phyloP scores from a whole-genome alignment of 2,888 invertebrate genomes.

The Zele albiditarsus region DNA sequence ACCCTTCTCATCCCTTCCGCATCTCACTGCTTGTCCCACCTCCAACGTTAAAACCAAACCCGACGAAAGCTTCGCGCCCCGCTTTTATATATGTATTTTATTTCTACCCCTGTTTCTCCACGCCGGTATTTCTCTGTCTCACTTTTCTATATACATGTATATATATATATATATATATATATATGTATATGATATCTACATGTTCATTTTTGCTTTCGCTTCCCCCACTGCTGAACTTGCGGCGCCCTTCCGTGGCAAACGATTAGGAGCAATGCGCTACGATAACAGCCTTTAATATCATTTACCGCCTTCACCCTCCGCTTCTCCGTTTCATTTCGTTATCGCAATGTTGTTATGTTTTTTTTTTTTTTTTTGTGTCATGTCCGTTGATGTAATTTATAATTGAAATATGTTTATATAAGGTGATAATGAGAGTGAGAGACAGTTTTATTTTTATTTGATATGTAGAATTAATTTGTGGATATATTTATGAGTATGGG shows the following conservation, averaged over 20 bases:
- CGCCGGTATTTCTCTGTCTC: constrained; percentile 24
- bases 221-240: constrained; percentile 32
- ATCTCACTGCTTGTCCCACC: constrained; percentile 37
- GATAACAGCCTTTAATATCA: constrained; percentile 71
- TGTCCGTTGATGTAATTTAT: not conserved
- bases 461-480: too few relatives aligned
- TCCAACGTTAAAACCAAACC: constrained; percentile 33
- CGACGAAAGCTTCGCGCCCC: constrained; percentile 33
- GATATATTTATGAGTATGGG: too few relatives aligned
- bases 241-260: constrained; percentile 58
- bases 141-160: not conserved
- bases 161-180: constrained; percentile 6
- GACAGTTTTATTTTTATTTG: too few relatives aligned
- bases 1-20: constrained; percentile 14
- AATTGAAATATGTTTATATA: too few relatives aligned
- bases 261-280: constrained; percentile 72
- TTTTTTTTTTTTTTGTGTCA: not conserved
- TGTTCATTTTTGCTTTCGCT: not conserved
- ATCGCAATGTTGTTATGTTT: constrained; percentile 12
- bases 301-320: constrained; percentile 39
- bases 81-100: not conserved
- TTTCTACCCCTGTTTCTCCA: constrained; percentile 21
- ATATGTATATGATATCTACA: constrained; percentile 18
- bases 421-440: too few relatives aligned
- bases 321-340: constrained; percentile 25